Conservation (phyloP, 2,113 vertebrate species). For the Genyomyrus donnyi region DNA sequence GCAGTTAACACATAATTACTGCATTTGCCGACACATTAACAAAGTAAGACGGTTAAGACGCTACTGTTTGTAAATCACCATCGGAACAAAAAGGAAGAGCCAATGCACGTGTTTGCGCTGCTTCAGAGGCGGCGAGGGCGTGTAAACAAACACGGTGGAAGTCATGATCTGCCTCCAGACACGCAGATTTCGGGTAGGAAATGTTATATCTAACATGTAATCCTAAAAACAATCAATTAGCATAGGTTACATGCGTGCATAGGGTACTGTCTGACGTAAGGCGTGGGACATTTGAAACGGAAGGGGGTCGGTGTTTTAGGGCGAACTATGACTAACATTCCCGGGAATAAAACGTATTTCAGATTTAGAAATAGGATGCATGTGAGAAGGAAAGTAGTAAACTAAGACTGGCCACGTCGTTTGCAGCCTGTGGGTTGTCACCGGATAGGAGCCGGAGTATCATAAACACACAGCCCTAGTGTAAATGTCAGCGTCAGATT, state of each 20-base stretch:
- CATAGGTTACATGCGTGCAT: not conserved
- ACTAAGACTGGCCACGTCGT: not conserved
- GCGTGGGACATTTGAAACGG: not conserved
- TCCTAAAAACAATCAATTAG: not conserved
- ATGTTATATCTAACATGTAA: too few relatives aligned
- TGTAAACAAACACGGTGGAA: not conserved
- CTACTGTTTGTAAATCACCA: not conserved
- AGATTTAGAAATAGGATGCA: not conserved
- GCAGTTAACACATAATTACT: not conserved
- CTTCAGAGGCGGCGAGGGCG: not conserved
- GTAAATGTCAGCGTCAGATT: constrained; percentile 20
- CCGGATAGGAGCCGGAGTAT: not conserved
- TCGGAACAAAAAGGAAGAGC: not conserved
- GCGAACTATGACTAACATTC: not conserved
- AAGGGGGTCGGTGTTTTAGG: not conserved
- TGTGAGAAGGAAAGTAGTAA: not conserved
- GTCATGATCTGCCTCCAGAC: not conserved
- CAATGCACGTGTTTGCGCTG: not conserved
- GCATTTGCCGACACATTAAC: not conserved
- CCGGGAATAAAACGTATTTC: not conserved
- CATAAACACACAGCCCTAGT: not conserved
- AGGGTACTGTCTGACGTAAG: not conserved
- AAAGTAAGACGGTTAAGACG: constrained; percentile 31
- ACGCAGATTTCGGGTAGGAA: not conserved
- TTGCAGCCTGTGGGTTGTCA: not conserved